Conservation (phyloP, 2,113 vertebrate genomes). For the Neomonachus schauinslandi region DNA sequence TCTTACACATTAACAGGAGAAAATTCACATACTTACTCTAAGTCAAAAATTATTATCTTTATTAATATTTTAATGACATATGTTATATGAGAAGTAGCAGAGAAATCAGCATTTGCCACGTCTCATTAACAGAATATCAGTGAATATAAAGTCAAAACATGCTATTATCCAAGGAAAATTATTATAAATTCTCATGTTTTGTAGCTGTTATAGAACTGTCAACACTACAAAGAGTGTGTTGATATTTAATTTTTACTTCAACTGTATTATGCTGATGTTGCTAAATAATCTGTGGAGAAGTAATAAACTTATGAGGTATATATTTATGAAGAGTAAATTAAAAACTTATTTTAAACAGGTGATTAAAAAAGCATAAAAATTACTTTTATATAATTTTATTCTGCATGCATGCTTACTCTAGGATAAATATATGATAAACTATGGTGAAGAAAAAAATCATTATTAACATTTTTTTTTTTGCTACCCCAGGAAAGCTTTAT, state of each 20-base stretch:
- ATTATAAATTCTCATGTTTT: constrained; percentile 43
- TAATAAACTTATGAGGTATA: neutral
- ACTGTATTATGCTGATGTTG: neutral
- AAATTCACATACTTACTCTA: neutral
- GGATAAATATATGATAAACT: neutral
- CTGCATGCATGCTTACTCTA: neutral
- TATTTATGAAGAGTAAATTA: neutral
- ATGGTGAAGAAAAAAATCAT: neutral
- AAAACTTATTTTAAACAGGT: neutral
- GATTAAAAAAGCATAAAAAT: neutral
- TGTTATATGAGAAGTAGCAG: constrained; percentile 54
- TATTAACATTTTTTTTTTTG: neutral
- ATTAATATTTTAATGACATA: constrained; percentile 57
- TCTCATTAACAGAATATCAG: constrained; percentile 70
- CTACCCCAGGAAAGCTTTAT: no score
- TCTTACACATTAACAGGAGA: neutral
- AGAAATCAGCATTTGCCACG: constrained; percentile 72
- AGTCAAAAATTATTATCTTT: neutral
- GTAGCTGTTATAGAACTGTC: neutral
- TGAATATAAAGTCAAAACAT: constrained; percentile 61
- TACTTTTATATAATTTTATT: neutral
- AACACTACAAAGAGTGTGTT: neutral
- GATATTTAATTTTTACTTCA: constrained; percentile 23
- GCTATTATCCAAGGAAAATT: constrained; percentile 14
- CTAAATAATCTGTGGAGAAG: neutral